phyloP scores from a whole-genome alignment of 2,888 invertebrate species.

The Meghimatium bilineatum region DNA sequence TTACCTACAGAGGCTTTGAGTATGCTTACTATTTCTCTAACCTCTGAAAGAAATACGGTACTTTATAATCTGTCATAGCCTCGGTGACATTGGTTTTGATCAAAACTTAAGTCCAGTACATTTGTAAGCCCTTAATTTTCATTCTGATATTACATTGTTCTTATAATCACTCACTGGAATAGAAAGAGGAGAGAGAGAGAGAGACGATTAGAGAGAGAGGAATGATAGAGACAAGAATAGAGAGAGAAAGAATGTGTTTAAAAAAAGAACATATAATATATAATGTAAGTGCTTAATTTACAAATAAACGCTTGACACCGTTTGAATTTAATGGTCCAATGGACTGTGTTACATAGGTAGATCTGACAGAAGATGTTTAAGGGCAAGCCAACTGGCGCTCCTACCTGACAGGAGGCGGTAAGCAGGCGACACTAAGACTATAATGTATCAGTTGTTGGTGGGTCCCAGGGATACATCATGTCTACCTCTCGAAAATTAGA shows the following conservation, averaged over 20 bases:
- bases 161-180: too few species aligned
- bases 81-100: too few species aligned
- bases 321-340: conserved; percentile 29
- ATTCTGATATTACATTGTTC: too few species aligned
- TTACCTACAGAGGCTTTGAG: too few species aligned
- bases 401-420: conserved; percentile 14
- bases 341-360: background rate
- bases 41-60: too few species aligned
- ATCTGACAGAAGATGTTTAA: conserved; percentile 29
- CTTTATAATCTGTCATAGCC: too few species aligned
- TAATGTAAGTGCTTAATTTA: background rate
- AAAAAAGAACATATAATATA: too few species aligned
- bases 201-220: background rate
- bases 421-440: conserved; percentile 16
- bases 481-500: background rate
- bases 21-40: too few species aligned
- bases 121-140: too few species aligned
- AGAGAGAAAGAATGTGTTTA: background rate
- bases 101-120: too few species aligned
- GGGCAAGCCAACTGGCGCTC: background rate
- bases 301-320: background rate
- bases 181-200: background rate
- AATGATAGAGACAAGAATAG: background rate
- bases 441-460: background rate
- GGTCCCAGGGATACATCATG: too few species aligned